These are phyloP conservation scores for Ondatra zibethicus DNA, from an alignment of 2,113 vertebrate species.

Conservation along the genomic window DNA sequence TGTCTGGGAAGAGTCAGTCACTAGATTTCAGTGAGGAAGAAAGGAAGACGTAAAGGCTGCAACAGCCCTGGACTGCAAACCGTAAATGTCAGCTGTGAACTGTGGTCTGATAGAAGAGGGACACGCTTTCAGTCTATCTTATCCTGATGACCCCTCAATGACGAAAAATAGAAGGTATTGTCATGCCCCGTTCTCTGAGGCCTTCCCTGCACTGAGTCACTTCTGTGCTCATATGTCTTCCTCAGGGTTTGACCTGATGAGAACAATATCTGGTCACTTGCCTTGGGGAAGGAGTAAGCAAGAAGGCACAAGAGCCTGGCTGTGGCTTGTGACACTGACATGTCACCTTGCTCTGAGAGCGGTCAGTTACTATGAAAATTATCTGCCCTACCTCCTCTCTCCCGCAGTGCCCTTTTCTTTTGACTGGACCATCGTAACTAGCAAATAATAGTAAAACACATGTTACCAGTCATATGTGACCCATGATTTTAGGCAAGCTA, in stretches of 20 bases:
- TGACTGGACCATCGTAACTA: background rate
- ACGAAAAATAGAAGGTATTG: background rate
- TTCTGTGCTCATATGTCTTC: background rate
- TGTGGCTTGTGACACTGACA: too few species aligned
- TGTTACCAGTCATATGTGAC: background rate
- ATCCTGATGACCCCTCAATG: too few species aligned
- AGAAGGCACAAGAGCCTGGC: fast-evolving
- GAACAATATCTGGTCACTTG: background rate
- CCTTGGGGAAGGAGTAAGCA: background rate
- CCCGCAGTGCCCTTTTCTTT: background rate
- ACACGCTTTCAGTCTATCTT: background rate
- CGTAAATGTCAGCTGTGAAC: background rate
- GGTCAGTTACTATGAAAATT: background rate
- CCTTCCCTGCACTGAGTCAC: background rate
- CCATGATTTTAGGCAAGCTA: background rate
- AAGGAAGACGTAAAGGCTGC: background rate
- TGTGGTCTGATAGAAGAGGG: background rate
- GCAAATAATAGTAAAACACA: background rate
- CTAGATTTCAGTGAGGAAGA: background rate
- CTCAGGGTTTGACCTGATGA: background rate
- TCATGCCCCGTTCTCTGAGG: background rate
- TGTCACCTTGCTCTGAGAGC: background rate
- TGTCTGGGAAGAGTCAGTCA: background rate
- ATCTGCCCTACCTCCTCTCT: background rate
- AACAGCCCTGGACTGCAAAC: background rate